Evolutionary conservation across 2,113 vertebrate species (phyloP), one percentile per base, ranked within the genome.

Genomic region (Xiphophorus hellerii): DNA sequence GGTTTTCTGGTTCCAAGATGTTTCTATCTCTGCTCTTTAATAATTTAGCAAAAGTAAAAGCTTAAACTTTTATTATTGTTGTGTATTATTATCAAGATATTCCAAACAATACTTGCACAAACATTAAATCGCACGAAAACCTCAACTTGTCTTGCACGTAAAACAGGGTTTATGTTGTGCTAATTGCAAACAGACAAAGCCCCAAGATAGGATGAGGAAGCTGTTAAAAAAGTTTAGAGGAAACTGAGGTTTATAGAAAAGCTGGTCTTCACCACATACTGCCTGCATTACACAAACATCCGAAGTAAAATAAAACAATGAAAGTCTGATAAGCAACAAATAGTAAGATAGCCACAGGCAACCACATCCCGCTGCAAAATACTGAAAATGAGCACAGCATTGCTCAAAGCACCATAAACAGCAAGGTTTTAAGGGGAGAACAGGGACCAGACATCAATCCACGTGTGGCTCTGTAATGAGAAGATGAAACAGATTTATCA

Each of bases 401-500:
- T 71, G 75, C 70, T 76, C 30, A 28, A 62, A 77, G 76, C 48
- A 69, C 73, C 81, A 77, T 66, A 80, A 74, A 88, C 63, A 85
- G 72, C 62, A 74, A 74, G 58, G 39, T 82, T 83, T 83, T 76
- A 87, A 81, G 81, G 37, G 51, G 37, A 84, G 77, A 73, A 66
- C 72, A 51, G 30, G 74, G 35, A 78, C 31, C 42, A 73, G 78
- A 67, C 83, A 87, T 84, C 77, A 73, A 81, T 83, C 84, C 77
- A 82, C 84, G 81, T 73, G 77, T 74, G 35, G 76, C 80, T 77
- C 71, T 80, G 81, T 81, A 88, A 91, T 84, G 80, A 86, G 84
- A 80, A 76, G 86, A 90, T 86, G 85, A 90, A 89, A 87, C 74
- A 61, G 84, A 90, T 88, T 88, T 87, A 87, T 92, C 86, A 87